phyloP scores from a whole-genome alignment of 2,797 vertebrate genomes.

The Neosalanx taihuensis region DNA sequence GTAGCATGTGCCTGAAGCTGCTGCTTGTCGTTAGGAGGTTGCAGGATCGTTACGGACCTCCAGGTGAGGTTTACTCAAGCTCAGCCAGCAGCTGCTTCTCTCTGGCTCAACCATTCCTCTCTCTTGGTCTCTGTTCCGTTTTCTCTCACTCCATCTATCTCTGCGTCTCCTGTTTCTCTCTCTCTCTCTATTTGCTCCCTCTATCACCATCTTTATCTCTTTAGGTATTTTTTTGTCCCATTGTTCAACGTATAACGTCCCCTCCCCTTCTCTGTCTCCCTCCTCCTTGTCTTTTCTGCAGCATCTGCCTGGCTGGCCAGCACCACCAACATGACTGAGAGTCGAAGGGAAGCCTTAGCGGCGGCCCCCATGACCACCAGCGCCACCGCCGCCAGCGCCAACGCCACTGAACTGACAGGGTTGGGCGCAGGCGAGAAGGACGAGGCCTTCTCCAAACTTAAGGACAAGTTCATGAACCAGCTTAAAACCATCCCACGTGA shows the following conservation, averaged over 20 bases:
- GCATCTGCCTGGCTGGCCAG: constrained; percentile 65
- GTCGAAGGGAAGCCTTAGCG: constrained; percentile 87
- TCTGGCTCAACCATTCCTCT: constrained; percentile 49
- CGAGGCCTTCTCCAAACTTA: constrained; percentile 92
- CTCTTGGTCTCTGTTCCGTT: constrained; percentile 4
- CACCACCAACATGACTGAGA: constrained; percentile 83
- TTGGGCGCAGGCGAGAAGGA: constrained; percentile 81
- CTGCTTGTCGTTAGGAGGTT: background rate
- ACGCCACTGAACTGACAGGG: constrained; percentile 82
- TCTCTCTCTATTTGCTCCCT: background rate
- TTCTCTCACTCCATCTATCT: constrained; percentile 13
- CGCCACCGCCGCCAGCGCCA: constrained; percentile 72
- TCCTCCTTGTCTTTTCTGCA: constrained; percentile 32
- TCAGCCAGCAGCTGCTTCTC: constrained; percentile 67
- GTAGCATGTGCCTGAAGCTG: constrained; percentile 27
- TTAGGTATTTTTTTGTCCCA: background rate
- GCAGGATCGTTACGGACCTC: constrained; percentile 56
- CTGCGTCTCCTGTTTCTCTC: constrained; percentile 15
- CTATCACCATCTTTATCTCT: background rate
- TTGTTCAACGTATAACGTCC: background rate
- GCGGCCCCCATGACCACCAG: constrained; percentile 80
- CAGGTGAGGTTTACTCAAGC: constrained; percentile 72
- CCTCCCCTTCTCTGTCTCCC: background rate
- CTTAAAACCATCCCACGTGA: constrained; percentile 97
- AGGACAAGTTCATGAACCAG: constrained; percentile 99